Evolutionary conservation across 92 coral and sea anemone genomes (phyloP), one percentile per base, ranked within the genome.

Genomic region (Chrysogorgia sp.): DNA sequence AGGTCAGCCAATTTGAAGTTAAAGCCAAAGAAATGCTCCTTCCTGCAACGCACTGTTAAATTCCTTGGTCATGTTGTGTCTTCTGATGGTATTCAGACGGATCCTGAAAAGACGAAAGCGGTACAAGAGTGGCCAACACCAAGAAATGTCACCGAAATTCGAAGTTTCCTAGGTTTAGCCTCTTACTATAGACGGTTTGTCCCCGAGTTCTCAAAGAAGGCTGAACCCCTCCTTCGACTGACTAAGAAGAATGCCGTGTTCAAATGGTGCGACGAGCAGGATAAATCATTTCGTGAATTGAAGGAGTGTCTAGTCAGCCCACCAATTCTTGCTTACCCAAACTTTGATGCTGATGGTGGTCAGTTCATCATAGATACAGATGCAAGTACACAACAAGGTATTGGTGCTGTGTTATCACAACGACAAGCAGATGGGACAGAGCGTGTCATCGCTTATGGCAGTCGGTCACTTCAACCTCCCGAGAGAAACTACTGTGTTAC

Each of bases 61-160:
- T 77, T 86, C 55, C 65, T 82, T n/a, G 92, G 86, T 29, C 81
- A 74, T 28, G 81, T 82, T 35, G 71, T 76, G n/a, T 85, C 87
- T 0, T 52, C 66, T 6, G 40, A 75, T 9, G 86, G 85, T 0
- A 64, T 76, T 1, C 69, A 71, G 13, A 72, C 85, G 17, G 84
- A 88, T 59, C 77, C 86, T 7, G 83, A 75, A 37, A 85, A 84
- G 26, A 63, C 76, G 20, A 26, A 22, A 1, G 82, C 80, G 59
- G 63, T 80, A 32, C 22, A 71, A 8, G 37, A 49, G 4, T 68
- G 81, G 81, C 86, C 89, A 29, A 57, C 66, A 2, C 81, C 76
- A 23, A 40, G 37, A 0, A 81, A 43, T 30, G 47, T 75, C 12
- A 22, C 40, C 5, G 84, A 88, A 30, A 17, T 80, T 23, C 25